phyloP scores from a whole-genome alignment of 2,797 vertebrate genomes.

The Melanotaenia boesemani region DNA sequence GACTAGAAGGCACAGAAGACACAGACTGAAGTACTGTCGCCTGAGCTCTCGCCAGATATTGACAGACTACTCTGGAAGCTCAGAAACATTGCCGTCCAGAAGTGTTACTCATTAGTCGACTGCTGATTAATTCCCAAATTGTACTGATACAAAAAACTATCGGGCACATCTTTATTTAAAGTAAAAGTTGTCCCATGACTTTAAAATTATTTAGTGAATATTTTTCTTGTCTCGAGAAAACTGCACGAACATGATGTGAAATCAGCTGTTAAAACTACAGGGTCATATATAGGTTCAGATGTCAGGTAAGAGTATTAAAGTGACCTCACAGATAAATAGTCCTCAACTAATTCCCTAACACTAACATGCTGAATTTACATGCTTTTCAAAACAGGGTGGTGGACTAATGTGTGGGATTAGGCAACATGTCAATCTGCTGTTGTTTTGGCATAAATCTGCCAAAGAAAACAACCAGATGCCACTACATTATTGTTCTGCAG shows the following conservation, averaged over 20 bases:
- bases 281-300: constrained; percentile 32
- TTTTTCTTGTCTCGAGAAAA: constrained; percentile 13
- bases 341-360: constrained; percentile 26
- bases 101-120: neutral
- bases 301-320: constrained; percentile 11
- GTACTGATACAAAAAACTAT: constrained; percentile 2
- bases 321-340: constrained; percentile 37
- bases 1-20: neutral
- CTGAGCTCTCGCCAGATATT: neutral
- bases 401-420: constrained; percentile 37
- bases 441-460: constrained; percentile 30
- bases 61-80: neutral
- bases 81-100: neutral
- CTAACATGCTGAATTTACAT: constrained; percentile 33
- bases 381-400: constrained; percentile 49
- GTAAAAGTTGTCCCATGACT: constrained; percentile 12
- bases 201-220: constrained; percentile 2
- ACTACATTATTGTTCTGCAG: constrained; percentile 44
- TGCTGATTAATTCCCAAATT: neutral
- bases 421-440: constrained; percentile 25
- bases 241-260: constrained; percentile 19
- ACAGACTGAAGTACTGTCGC: neutral
- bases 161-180: constrained; percentile 15
- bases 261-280: constrained; percentile 36
- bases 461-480: constrained; percentile 26